Conservation (phyloP, 2,113 vertebrate species). For the Fukomys damarensis region DNA sequence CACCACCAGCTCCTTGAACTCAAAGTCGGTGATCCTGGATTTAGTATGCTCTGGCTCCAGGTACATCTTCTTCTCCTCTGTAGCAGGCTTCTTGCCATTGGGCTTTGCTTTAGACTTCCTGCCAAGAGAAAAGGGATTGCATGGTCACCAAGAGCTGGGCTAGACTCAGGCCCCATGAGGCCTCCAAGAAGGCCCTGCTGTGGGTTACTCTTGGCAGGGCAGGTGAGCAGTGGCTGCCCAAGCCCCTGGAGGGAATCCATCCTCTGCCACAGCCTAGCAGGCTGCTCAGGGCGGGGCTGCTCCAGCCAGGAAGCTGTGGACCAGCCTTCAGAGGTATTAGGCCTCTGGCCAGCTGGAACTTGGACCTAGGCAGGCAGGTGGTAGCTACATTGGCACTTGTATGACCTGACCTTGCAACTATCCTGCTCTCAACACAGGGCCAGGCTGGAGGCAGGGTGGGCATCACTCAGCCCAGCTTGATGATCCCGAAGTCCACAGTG, state of each 20-base stretch:
- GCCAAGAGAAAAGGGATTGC: conserved; percentile 40
- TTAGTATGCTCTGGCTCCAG: conserved; percentile 96
- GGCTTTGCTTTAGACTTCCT: conserved; percentile 99
- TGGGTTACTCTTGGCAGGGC: not conserved
- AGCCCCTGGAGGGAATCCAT: not conserved
- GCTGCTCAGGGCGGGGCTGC: not conserved
- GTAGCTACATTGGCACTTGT: too few species aligned
- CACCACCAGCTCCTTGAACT: conserved; percentile 96
- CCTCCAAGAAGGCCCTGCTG: not conserved
- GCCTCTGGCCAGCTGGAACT: not conserved
- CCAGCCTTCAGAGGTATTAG: not conserved
- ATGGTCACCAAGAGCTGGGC: not conserved
- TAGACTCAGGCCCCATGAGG: not conserved
- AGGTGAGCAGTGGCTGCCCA: not conserved
- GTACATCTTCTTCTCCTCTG: conserved; percentile 97
- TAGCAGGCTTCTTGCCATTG: conserved; percentile 96
- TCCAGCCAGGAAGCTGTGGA: not conserved
- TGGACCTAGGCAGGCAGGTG: not conserved
- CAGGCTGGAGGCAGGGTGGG: not conserved
- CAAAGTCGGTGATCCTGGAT: conserved; percentile 95
- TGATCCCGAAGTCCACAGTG: not conserved
- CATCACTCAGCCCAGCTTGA: not conserved
- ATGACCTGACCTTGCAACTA: rapidly evolving
- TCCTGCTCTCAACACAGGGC: not conserved
- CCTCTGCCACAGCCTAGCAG: not conserved